These are phyloP conservation scores for Mycteria americana DNA, from an alignment of 2,797 vertebrate genomes.

Conservation along the genomic window DNA sequence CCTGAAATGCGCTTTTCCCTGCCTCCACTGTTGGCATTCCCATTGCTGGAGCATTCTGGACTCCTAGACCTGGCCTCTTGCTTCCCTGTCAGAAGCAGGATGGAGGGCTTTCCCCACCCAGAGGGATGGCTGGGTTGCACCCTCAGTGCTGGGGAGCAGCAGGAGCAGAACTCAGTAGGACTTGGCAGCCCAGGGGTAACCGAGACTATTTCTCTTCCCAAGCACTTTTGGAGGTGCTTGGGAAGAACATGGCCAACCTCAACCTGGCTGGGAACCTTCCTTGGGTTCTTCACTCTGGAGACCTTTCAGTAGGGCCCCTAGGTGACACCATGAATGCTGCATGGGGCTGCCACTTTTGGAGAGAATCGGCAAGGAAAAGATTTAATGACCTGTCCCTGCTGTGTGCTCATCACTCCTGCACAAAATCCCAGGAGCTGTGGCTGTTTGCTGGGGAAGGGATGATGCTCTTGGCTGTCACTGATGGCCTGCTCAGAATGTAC, in stretches of 20 bases:
- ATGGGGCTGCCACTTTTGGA: not conserved
- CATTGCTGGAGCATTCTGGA: not conserved
- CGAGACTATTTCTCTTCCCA: fast-evolving
- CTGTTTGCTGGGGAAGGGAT: not conserved
- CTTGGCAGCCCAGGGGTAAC: not conserved
- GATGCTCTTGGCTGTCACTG: not conserved
- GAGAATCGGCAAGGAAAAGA: not conserved
- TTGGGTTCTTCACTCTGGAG: not conserved
- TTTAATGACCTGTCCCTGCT: not conserved
- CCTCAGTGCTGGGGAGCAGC: not conserved
- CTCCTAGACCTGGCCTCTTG: not conserved
- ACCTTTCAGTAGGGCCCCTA: not conserved
- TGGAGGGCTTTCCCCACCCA: not conserved
- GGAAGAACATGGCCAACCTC: not conserved
- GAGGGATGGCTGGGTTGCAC: not conserved
- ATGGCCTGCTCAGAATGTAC: not conserved
- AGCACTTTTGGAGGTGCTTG: not conserved
- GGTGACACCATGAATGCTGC: not conserved
- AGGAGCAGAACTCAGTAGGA: not conserved
- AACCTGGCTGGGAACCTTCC: not conserved
- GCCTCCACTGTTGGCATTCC: not conserved
- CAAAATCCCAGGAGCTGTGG: not conserved
- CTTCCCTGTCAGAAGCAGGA: not conserved
- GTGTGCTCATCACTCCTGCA: not conserved
- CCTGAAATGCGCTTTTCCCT: not conserved